Evolutionary conservation across 2,888 invertebrate genomes (phyloP), one percentile per base, ranked within the genome.

Genomic region (Ceratothoa steindachneri): DNA sequence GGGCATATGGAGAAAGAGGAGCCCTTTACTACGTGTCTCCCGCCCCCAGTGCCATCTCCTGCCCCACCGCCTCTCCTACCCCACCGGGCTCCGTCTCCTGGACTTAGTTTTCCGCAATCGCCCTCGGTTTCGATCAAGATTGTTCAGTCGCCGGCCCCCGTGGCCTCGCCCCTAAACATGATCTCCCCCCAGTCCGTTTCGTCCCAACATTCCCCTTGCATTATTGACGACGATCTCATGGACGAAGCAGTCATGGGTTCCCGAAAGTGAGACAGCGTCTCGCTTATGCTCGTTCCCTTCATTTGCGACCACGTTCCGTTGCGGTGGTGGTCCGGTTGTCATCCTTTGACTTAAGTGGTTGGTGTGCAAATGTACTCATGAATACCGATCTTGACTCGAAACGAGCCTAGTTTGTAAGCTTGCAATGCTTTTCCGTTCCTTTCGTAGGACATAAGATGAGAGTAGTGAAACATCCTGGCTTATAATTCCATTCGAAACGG

Each of bases 191-290:
- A 69, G 52, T 74, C 64, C 4, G 81, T 82, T 67, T 89, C 90
- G 81, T 82, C 83, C 29, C 82, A 83, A 73, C 91, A 92, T 4
- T 84, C 85, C 1, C 91, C 92, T 22, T 90, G 91, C 82, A 91
- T 92, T 81, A 92, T 93, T 65, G 94, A 94, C 83, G 94, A 95
- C 84, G 94, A 94, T 82, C 88, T 93, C 24, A 93, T 93, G 91
- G 93, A 94, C 84, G 93, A 93, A 83, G 93, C 93, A 4, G 85
- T 93, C 67, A 90, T 92, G 69, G 91, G 91, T 7, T 87, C 90
- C 82, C 90, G 91, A 55, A 91, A 91, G 87, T 91, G 87, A 81
- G 41, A 27, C 52, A 30, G 71, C 7, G 41, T n/a, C n/a, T n/a
- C n/a, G n/a, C n/a, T n/a, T n/a, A n/a, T n/a, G n/a, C n/a, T n/a